Base-by-base conservation (phyloP, 1,140 invertebrate species). In the Heterodera schachtii region DNA sequence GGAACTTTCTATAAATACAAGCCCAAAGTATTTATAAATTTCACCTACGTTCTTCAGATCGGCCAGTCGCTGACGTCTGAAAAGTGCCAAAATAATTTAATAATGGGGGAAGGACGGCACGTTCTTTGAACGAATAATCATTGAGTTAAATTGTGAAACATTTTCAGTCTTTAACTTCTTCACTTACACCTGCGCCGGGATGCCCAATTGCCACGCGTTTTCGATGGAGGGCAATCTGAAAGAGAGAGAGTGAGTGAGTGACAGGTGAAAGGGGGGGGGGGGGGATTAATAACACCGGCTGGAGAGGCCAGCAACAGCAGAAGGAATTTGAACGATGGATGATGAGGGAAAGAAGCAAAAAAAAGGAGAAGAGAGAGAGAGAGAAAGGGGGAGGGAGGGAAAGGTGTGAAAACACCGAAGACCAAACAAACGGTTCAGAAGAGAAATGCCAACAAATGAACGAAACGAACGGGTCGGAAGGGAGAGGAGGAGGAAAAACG, bases 211-310 rank as follows among this genome's bases (percentile, higher is more conserved):
- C 81, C 81, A 83, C 31, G 82, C 80, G 66, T 70, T 70, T 43
- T 83, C 82, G 16, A 84, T 75, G 16, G 83, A 6, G 67, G 82
- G 83, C 46, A 83, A 47, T 43, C 82, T 83, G 82, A 84, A 82
- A 82, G 16, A 41, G 66, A 82, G 16, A 41, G 66, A 21, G 57
- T 44, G 49, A 52, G 2, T 11, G 1, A 31, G 31, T 31, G 52
- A 52, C 52, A 52, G 52, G 57, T 64, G 57, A 21, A 64, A 64
- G 16, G 4, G 16, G 57, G 16, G 13, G 57, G 11, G 57, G 57
- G 1, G 57, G 1, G 49, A 52, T 52, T 6, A 52, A 52, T 52
- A 8, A 52, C 6, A 1, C 49, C 11, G 49, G 2, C 49, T 8
- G 11, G 11, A 52, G 49, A 8, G 49, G 1, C 31, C 31, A 31